Evolutionary conservation across 2,797 vertebrate genomes (phyloP).

Genomic region (Glossophaga mutica): DNA sequence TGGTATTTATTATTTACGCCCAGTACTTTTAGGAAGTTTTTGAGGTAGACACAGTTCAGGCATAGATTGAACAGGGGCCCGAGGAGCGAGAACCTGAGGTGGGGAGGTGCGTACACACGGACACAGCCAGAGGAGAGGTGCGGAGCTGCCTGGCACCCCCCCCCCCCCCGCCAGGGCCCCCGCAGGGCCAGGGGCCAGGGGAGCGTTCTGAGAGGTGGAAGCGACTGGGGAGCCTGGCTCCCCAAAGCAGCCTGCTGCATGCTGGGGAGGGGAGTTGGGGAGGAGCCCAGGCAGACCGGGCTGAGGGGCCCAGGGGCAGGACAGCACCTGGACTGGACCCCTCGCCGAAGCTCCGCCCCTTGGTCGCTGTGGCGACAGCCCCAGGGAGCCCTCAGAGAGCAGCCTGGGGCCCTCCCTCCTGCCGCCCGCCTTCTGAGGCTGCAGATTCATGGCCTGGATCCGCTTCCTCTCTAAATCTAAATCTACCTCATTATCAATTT

Average conservation of each 20-base stretch:
- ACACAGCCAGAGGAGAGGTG: too few relatives aligned
- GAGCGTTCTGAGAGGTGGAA: rapidly evolving
- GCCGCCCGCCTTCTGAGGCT: not conserved
- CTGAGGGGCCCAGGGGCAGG: not conserved
- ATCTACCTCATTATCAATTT: not conserved
- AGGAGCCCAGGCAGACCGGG: not conserved
- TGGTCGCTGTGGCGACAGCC: not conserved
- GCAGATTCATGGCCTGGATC: not conserved
- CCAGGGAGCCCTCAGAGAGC: not conserved
- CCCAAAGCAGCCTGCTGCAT: not conserved
- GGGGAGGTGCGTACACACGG: not conserved
- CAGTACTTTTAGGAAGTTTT: not conserved
- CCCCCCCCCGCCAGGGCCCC: rapidly evolving
- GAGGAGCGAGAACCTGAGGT: not conserved
- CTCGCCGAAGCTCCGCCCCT: not conserved
- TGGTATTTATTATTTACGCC: conserved; percentile 22
- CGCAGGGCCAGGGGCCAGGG: not conserved
- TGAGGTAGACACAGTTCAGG: not conserved
- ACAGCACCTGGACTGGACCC: not conserved
- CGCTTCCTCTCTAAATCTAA: not conserved
- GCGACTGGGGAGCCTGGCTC: too few relatives aligned
- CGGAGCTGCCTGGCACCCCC: not conserved
- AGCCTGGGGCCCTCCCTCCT: rapidly evolving
- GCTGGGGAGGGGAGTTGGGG: rapidly evolving
- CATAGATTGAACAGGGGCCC: not conserved